Evolutionary conservation across 2,797 vertebrate genomes (phyloP).

Genomic region (Acrossocheilus wenchowensis): DNA sequence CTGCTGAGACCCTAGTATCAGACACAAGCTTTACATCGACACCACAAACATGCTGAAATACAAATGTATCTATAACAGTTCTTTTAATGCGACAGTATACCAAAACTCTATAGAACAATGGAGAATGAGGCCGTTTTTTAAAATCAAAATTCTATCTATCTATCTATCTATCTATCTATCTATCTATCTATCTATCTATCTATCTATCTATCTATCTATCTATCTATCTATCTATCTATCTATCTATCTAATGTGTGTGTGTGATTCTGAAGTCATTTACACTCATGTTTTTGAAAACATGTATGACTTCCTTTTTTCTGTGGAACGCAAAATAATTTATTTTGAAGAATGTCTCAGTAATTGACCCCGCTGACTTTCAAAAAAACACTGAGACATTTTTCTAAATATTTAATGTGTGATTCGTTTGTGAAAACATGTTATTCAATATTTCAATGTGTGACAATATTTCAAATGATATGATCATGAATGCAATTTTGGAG

Average conservation of each 20-base stretch:
- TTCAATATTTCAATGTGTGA: not conserved
- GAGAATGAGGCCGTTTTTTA: not conserved
- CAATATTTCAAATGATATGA: not conserved
- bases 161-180: too few relatives aligned
- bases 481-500: not conserved
- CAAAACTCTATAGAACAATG: not conserved
- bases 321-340: too few relatives aligned
- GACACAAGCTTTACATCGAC: conserved; percentile 63
- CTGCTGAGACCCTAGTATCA: conserved; percentile 62
- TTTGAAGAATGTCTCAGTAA: not conserved
- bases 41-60: conserved; percentile 51
- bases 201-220: too few relatives aligned
- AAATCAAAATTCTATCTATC: not conserved
- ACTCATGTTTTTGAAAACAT: not conserved
- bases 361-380: too few relatives aligned
- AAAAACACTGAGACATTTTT: too few relatives aligned
- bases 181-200: too few relatives aligned
- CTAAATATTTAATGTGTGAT: too few relatives aligned
- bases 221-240: too few relatives aligned
- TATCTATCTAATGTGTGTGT: too few relatives aligned
- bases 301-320: not conserved
- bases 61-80: not conserved
- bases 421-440: not conserved
- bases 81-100: not conserved
- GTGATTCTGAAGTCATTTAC: not conserved